A percentile compares a stretch with the other conserved stretches of the same genome.
phyloP scores from a whole-genome alignment of 2,797 vertebrate genomes.

The Margarornis squamiger region DNA sequence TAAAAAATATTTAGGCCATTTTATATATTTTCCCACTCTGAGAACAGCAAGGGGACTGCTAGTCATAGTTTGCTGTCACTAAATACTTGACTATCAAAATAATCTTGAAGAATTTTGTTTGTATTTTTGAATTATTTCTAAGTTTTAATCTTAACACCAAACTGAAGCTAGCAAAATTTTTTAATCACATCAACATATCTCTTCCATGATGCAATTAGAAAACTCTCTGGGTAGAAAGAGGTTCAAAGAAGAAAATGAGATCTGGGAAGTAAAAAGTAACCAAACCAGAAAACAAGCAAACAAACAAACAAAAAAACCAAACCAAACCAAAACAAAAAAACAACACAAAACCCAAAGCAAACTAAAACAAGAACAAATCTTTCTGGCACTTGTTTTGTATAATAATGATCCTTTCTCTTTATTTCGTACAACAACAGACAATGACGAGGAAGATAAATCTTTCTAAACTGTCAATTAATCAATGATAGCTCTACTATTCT shows the following conservation, averaged over 20 bases:
- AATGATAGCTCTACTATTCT: neutral
- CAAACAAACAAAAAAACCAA: neutral
- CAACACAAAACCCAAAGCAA: neutral
- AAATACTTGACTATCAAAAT: neutral
- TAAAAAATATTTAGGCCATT: no score
- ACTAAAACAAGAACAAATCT: neutral
- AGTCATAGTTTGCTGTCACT: neutral
- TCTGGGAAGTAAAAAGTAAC: neutral
- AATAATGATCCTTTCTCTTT: neutral
- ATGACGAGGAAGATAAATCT: neutral
- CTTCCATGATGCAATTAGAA: neutral
- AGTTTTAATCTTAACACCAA: neutral
- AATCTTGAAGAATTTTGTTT: neutral
- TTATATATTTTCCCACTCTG: neutral
- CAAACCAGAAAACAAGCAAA: neutral
- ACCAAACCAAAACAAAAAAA: neutral
- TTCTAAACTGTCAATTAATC: neutral
- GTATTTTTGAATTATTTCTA: neutral
- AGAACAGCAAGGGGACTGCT: neutral
- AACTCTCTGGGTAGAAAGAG: neutral
- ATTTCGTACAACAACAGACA: neutral
- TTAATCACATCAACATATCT: accelerated
- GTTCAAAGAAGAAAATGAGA: neutral
- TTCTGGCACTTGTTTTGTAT: neutral
- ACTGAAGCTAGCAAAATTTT: neutral